These are phyloP conservation scores for Drosophila kurseongensis DNA, from an alignment of 1,140 invertebrate genomes.

Conservation along the genomic window DNA sequence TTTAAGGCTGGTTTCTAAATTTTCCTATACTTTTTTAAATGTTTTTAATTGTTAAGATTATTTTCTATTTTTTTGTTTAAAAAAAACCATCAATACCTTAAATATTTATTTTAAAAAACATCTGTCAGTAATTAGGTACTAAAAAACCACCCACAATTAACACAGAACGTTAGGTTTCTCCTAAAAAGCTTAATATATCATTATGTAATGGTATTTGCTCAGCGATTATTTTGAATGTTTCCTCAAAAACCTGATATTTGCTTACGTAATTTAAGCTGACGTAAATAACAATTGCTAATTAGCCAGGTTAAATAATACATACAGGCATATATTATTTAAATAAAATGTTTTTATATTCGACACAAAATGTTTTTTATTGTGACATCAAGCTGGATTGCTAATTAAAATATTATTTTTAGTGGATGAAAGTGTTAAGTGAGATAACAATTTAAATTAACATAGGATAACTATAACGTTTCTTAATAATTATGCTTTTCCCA, in stretches of 20 bases:
- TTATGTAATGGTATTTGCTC: constrained; percentile 13
- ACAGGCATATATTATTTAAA: constrained; percentile 8
- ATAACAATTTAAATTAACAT: no score
- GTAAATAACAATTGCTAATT: constrained; percentile 8
- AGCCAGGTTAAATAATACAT: not conserved
- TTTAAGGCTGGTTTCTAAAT: not conserved
- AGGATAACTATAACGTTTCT: no score
- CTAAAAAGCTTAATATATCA: not conserved
- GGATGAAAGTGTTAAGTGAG: no score
- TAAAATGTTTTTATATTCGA: constrained; percentile 9
- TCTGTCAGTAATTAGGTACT: not conserved
- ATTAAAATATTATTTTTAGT: constrained; percentile 10
- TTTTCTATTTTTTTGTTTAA: no score
- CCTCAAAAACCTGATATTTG: constrained; percentile 1
- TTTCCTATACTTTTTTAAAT: not conserved
- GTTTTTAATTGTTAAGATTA: no score
- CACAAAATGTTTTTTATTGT: not conserved
- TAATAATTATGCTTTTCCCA: no score
- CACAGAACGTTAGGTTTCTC: not conserved
- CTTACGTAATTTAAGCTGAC: constrained; percentile 25
- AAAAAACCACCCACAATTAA: not conserved
- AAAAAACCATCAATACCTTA: no score
- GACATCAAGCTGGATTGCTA: constrained; percentile 1
- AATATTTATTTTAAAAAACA: not conserved
- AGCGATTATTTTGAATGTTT: not conserved